phyloP scores from a whole-genome alignment of 2,113 vertebrate genomes.

The Pungitius pungitius region DNA sequence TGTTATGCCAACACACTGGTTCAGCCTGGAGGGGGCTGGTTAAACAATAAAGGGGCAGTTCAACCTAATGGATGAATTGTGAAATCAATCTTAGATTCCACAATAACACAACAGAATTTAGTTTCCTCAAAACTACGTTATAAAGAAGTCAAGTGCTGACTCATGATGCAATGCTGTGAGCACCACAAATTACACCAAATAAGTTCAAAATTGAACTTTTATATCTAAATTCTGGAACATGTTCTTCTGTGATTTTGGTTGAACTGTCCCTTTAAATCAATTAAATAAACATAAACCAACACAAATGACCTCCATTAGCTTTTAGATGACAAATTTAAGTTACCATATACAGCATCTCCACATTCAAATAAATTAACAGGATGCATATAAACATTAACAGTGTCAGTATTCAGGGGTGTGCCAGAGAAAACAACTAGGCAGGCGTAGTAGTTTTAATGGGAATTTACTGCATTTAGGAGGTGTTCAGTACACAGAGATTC shows the following conservation, averaged over 20 bases:
- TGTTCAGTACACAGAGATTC: slow-evolving; percentile 19
- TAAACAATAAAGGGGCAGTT: slow-evolving; percentile 13
- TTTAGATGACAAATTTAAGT: slow-evolving; percentile 18
- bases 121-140: not conserved
- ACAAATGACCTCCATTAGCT: not conserved
- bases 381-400: not conserved
- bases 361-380: slow-evolving; percentile 41
- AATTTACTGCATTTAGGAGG: slow-evolving; percentile 44
- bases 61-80: not conserved
- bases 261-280: slow-evolving; percentile 21
- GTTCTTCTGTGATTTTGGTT: not conserved
- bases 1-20: slow-evolving; percentile 26
- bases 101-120: too few relatives aligned
- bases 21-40: slow-evolving; percentile 23
- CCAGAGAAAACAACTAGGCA: slow-evolving; percentile 39
- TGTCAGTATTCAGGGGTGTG: slow-evolving; percentile 31
- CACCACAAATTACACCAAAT: not conserved
- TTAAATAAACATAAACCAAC: not conserved
- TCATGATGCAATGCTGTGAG: not conserved
- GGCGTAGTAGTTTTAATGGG: slow-evolving; percentile 23
- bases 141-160: not conserved
- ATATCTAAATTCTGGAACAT: not conserved
- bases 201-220: not conserved
- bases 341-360: slow-evolving; percentile 39
- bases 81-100: not conserved